Conservation (phyloP, 2,888 invertebrate species). For the Argynnis bischoffii region DNA sequence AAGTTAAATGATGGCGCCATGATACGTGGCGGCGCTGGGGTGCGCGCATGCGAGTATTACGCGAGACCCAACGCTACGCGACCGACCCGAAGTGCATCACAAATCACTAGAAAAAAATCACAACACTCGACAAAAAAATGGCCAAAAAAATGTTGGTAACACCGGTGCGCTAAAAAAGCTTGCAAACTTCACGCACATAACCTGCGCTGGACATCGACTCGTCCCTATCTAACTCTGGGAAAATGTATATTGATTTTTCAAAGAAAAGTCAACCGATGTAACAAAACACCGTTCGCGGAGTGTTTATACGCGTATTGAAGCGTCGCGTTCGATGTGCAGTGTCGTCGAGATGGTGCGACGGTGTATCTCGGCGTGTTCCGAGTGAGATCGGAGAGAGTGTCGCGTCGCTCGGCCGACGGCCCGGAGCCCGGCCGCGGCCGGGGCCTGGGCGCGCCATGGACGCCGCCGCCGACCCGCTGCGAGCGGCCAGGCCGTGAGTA, state of each 20-base stretch:
- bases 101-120: constrained; percentile 80
- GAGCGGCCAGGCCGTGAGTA: constrained; percentile 81
- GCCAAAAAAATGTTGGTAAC: constrained; percentile 83
- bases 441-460: constrained; percentile 80
- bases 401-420: constrained; percentile 77
- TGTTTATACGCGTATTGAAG: constrained; percentile 79
- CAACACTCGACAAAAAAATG: constrained; percentile 81
- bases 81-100: constrained; percentile 68
- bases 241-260: constrained; percentile 84
- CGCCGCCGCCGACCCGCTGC: constrained; percentile 79
- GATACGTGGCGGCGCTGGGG: constrained; percentile 33
- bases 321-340: constrained; percentile 77
- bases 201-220: constrained; percentile 84
- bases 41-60: constrained; percentile 56
- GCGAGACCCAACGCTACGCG: constrained; percentile 63
- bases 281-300: constrained; percentile 81
- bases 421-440: constrained; percentile 79
- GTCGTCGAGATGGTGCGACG: constrained; percentile 80
- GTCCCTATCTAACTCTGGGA: constrained; percentile 81
- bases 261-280: constrained; percentile 83
- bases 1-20: constrained; percentile 25
- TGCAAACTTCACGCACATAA: constrained; percentile 83
- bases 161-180: constrained; percentile 84
- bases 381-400: constrained; percentile 80
- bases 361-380: constrained; percentile 76